phyloP scores from a whole-genome alignment of 2,888 invertebrate species.

The Opisthograptis luteolata region DNA sequence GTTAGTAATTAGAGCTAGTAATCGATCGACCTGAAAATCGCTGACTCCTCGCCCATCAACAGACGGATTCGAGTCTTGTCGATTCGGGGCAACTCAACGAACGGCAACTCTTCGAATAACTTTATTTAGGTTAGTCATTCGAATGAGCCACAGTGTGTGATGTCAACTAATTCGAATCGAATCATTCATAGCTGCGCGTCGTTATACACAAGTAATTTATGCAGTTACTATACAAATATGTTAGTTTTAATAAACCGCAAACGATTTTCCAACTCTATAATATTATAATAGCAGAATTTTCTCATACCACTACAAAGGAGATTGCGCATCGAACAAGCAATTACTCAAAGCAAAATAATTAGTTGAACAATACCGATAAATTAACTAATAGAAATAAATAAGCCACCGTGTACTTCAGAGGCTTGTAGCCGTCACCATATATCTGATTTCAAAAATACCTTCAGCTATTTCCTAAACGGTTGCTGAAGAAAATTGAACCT shows the following conservation, averaged over 20 bases:
- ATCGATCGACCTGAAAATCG: too few relatives aligned
- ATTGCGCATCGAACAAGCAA: constrained; percentile 58
- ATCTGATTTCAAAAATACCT: constrained; percentile 51
- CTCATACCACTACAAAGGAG: constrained; percentile 16
- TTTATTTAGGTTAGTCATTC: too few relatives aligned
- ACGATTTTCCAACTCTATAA: not conserved
- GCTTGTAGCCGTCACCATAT: constrained; percentile 57
- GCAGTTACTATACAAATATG: too few relatives aligned
- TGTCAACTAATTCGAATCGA: too few relatives aligned
- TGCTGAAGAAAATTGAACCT: constrained; percentile 9
- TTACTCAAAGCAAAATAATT: constrained; percentile 75
- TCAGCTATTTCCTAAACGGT: constrained; percentile 8
- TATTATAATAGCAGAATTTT: constrained; percentile 32
- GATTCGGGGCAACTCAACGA: too few relatives aligned
- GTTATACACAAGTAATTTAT: too few relatives aligned
- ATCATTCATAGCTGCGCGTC: too few relatives aligned
- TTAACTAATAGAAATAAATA: constrained; percentile 50
- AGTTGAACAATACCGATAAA: constrained; percentile 59
- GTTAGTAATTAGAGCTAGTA: too few relatives aligned
- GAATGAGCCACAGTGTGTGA: too few relatives aligned
- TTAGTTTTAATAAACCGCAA: constrained; percentile 6
- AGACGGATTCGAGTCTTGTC: too few relatives aligned
- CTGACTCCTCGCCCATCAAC: too few relatives aligned
- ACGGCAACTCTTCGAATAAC: too few relatives aligned
- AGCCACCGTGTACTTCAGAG: constrained; percentile 52